Evolutionary conservation across 2,797 vertebrate genomes (phyloP).

Genomic region (Rhynchotus rufescens): DNA sequence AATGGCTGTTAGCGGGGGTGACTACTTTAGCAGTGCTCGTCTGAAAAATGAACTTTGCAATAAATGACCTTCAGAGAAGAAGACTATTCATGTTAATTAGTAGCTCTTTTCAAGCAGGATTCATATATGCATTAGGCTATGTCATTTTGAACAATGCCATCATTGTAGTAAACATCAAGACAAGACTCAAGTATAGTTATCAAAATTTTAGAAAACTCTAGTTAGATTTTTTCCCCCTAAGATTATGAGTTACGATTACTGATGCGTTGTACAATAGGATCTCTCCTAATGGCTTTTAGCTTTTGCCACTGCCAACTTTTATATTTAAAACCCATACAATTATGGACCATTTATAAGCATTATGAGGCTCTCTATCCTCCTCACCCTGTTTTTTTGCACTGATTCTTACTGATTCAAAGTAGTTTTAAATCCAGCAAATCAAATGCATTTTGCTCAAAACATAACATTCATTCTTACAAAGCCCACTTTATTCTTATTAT

Average conservation of each 20-base stretch:
- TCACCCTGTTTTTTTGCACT: conserved; percentile 46
- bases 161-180: conserved; percentile 86
- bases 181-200: conserved; percentile 88
- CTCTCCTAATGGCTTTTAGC: conserved; percentile 96
- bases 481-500: conserved; percentile 86
- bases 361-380: conserved; percentile 86
- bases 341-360: conserved; percentile 93
- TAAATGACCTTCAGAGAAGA: conserved; percentile 86
- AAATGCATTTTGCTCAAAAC: conserved; percentile 83
- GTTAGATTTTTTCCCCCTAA: conserved; percentile 78
- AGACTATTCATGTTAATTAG: conserved; percentile 96
- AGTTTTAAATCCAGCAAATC: conserved; percentile 79
- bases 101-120: conserved; percentile 89
- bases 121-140: conserved; percentile 93
- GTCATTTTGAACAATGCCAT: conserved; percentile 83
- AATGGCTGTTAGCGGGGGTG: conserved; percentile 80
- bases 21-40: conserved; percentile 77
- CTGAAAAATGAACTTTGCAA: conserved; percentile 82
- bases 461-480: conserved; percentile 80
- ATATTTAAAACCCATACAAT: conserved; percentile 90
- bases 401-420: conserved; percentile 79
- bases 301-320: conserved; percentile 89
- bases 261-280: conserved; percentile 80
- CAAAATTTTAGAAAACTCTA: conserved; percentile 93
- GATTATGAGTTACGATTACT: conserved; percentile 85